These are phyloP conservation scores for Lemur catta DNA, from an alignment of 2,797 vertebrate genomes.

Conservation along the genomic window DNA sequence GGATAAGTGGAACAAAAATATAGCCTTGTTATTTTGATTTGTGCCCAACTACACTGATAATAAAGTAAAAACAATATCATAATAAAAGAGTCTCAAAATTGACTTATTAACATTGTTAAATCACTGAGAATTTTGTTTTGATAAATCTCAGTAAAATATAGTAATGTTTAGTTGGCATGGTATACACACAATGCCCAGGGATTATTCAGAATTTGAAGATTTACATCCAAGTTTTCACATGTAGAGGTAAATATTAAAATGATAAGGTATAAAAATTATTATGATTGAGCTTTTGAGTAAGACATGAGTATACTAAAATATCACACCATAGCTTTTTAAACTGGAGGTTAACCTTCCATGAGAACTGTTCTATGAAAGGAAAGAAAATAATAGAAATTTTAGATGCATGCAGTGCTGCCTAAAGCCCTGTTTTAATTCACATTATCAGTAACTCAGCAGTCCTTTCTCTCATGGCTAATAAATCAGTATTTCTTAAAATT, in stretches of 20 bases:
- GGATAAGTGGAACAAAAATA: constrained; percentile 31
- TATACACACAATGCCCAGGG: background rate
- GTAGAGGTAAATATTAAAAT: background rate
- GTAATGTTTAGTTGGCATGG: constrained; percentile 28
- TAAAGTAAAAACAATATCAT: constrained; percentile 44
- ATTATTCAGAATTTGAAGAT: constrained; percentile 12
- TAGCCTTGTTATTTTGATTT: constrained; percentile 44
- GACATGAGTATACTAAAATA: background rate
- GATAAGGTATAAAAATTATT: background rate
- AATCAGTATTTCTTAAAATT: constrained; percentile 9
- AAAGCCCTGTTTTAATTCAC: constrained; percentile 17
- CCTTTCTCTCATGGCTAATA: background rate
- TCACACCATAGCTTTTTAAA: background rate
- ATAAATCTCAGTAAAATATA: constrained; percentile 48
- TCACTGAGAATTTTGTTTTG: background rate
- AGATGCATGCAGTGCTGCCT: background rate
- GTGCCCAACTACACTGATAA: background rate
- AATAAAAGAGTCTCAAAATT: constrained; percentile 11
- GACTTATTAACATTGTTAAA: background rate
- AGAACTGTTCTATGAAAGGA: constrained; percentile 4
- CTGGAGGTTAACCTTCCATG: background rate
- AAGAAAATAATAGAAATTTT: constrained; percentile 34
- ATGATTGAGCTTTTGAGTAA: constrained; percentile 9
- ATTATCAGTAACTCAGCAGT: background rate
- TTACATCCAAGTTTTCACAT: constrained; percentile 19